Conservation (phyloP, 1,140 invertebrate species). For the Rhopalosiphum maidis region DNA sequence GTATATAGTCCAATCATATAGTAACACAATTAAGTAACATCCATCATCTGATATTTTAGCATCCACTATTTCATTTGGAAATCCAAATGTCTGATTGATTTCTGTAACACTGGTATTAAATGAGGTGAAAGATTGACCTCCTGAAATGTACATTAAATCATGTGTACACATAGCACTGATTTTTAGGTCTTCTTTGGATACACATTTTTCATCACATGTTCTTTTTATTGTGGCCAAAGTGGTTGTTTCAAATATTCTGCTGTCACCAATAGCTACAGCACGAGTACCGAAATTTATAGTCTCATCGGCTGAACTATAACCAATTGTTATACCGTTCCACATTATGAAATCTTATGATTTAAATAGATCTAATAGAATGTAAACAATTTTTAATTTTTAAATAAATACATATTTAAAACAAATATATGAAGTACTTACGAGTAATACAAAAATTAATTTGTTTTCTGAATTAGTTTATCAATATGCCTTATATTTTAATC, state of each 20-base stretch:
- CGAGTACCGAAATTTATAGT: slow-evolving; percentile 64
- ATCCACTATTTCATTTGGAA: slow-evolving; percentile 46
- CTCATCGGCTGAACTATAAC: slow-evolving; percentile 64
- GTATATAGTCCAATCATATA: slow-evolving; percentile 50
- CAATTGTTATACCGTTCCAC: slow-evolving; percentile 62
- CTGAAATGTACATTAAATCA: slow-evolving; percentile 36
- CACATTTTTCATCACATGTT: slow-evolving; percentile 29
- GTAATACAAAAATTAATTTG: background rate
- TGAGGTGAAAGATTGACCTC: background rate
- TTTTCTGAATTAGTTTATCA: background rate
- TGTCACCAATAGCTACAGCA: slow-evolving; percentile 62
- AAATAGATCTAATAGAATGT: background rate
- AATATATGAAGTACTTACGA: background rate
- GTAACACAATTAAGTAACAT: slow-evolving; percentile 37
- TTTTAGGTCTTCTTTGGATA: slow-evolving; percentile 14
- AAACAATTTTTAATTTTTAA: background rate
- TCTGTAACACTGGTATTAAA: slow-evolving; percentile 39
- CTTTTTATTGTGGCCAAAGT: slow-evolving; percentile 63
- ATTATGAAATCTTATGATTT: slow-evolving; percentile 37
- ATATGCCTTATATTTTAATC: background rate
- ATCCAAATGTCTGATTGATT: slow-evolving; percentile 46
- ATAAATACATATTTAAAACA: background rate
- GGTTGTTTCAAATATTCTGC: slow-evolving; percentile 63
- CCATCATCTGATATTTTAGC: slow-evolving; percentile 49
- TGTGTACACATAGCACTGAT: slow-evolving; percentile 38